Percentiles rank a stretch among this genome's conserved stretches.
These are phyloP conservation scores for Triplophysa siluroides DNA, from an alignment of 2,113 vertebrate species.

Conservation along the genomic window DNA sequence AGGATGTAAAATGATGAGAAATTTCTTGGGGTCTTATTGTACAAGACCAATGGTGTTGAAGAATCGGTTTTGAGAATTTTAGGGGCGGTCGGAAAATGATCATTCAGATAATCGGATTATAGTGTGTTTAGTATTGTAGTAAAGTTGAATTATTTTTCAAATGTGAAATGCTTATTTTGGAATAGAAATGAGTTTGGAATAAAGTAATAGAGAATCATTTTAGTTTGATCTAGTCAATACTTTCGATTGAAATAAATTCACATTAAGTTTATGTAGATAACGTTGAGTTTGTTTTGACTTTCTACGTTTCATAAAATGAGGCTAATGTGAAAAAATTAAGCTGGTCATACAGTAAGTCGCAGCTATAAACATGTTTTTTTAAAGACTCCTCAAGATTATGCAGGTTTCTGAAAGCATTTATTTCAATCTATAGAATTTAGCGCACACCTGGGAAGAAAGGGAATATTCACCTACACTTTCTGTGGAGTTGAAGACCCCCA, in stretches of 20 bases:
- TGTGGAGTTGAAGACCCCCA: conserved; percentile 57
- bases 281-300: not conserved
- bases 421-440: not conserved
- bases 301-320: not conserved
- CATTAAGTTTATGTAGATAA: not conserved
- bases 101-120: too few relatives aligned
- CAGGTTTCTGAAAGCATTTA: not conserved
- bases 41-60: too few relatives aligned
- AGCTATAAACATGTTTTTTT: not conserved
- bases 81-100: too few relatives aligned
- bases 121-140: too few relatives aligned
- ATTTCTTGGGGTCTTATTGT: too few relatives aligned
- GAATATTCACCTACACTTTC: not conserved
- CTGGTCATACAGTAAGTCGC: not conserved
- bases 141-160: too few relatives aligned
- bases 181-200: too few relatives aligned
- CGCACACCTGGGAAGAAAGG: not conserved
- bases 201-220: too few relatives aligned
- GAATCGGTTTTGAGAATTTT: too few relatives aligned
- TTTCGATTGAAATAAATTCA: not conserved
- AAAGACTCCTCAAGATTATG: not conserved
- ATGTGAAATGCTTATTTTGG: too few relatives aligned
- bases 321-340: not conserved
- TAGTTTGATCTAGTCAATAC: too few relatives aligned
- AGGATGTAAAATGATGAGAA: not conserved